A percentile compares a stretch with the other conserved stretches of the same genome.
These are phyloP conservation scores for Salpingus planirostris DNA, from an alignment of 2,888 invertebrate species.

Conservation along the genomic window DNA sequence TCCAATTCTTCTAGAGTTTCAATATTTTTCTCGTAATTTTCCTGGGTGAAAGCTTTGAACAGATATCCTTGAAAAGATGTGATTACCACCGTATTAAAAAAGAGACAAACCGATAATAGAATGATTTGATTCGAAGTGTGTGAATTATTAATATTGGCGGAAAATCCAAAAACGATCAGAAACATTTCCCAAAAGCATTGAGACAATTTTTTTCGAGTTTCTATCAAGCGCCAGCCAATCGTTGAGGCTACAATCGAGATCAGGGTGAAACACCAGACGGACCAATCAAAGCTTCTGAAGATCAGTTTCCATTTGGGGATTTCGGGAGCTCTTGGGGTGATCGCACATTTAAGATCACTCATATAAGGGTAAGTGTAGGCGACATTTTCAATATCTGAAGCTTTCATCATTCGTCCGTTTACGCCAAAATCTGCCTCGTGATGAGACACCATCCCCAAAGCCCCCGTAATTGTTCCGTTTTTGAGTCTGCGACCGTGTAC, in stretches of 20 bases:
- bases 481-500: constrained; percentile 3
- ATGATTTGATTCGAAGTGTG: too few species aligned
- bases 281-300: constrained; percentile 29
- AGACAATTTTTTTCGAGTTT: background rate
- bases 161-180: background rate
- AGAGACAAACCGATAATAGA: constrained; percentile 18
- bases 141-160: too few species aligned
- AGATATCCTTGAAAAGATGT: constrained; percentile 41
- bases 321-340: constrained; percentile 35
- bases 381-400: constrained; percentile 31
- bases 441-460: constrained; percentile 36
- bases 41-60: constrained; percentile 39
- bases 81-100: constrained; percentile 38
- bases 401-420: constrained; percentile 38
- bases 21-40: constrained; percentile 41
- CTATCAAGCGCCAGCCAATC: constrained; percentile 7
- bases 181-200: constrained; percentile 1
- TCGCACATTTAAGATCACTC: constrained; percentile 36
- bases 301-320: constrained; percentile 37
- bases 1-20: constrained; percentile 39
- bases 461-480: constrained; percentile 21
- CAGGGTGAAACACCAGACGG: constrained; percentile 14
- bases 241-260: constrained; percentile 1
- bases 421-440: constrained; percentile 35
- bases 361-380: constrained; percentile 28